Base-by-base conservation (phyloP, 2,888 invertebrate species). In the Ferdinandea cuprea region DNA sequence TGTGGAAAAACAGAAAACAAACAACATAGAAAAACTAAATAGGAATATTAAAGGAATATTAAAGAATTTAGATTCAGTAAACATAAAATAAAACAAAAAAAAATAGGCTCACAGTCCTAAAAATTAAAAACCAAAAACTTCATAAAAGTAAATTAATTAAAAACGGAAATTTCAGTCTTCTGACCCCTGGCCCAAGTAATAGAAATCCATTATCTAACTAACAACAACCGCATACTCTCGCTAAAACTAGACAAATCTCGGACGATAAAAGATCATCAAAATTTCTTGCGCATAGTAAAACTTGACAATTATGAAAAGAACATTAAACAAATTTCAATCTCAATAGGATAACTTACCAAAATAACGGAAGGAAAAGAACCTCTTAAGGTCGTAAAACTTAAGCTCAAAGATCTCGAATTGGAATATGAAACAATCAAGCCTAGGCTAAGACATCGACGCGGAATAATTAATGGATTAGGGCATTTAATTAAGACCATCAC, bases 371-470 rank as follows among this genome's bases (percentile, higher is more conserved):
- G n/a, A n/a, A n/a, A n/a, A n/a, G n/a, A n/a, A n/a, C n/a, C n/a
- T n/a, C n/a, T n/a, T n/a, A n/a, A n/a, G n/a, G n/a, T 68, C n/a
- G n/a, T 46, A 21, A 68, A 32, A 54, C 30, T 68, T 15, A 54
- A 56, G 35, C 11, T 56, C 19, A 54, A 28, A 52, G 40, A 68
- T 8, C 6, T 68, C n/a, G 28, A 19, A 68, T 35, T n/a, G 21
- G 21, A 65, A 50, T 50, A 32, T 65, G n/a, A 65, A 5, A 0
- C 37, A 35, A 35, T 30, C 6, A 54, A 9, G 9, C 4, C 19
- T 44, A 44, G 44, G 19, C 8, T 2, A 9, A 32, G 32, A 32
- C 32, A 1, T 32, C 32, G 32, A 9, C 13, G 32, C 13, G 32
- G 32, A n/a, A 8, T 32, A 17, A 32, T 32, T 15, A 52, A 30